Evolutionary conservation across 2,797 vertebrate genomes (phyloP), one percentile per base, ranked within the genome.

Genomic region (Chelonia mydas): DNA sequence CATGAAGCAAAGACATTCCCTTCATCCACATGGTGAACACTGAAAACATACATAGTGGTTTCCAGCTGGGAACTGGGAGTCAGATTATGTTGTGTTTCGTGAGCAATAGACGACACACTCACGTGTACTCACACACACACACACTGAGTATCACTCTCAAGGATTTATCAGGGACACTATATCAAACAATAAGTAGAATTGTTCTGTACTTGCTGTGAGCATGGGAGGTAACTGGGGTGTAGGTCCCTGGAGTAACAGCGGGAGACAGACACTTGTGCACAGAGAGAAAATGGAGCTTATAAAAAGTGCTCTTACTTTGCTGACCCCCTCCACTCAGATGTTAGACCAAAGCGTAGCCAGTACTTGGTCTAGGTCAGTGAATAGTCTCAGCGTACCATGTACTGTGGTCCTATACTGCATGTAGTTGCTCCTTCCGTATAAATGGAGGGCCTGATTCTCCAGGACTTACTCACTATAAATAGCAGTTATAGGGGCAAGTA

Each of bases 161-260:
- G 89, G 90, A 96, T 96, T 96, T 95, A 87, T 97, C 96, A 96
- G 95, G 95, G 93, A 92, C 93, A 93, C 93, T 95, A 57, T 93
- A 95, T 96, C 97, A 55, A 55, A 97, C 96, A 97, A 95, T 97
- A 94, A 93, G 83, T 95, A 95, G 96, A 90, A 97, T 96, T 96
- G 96, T 96, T 94, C 93, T 97, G 96, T 92, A 90, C 96, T 97
- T 96, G 87, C 95, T 95, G 96, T 96, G 96, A 97, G 96, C 97
- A 95, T 96, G 96, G 96, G 93, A 96, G 95, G 96, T 97, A 97
- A 97, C 96, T 96, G 96, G 94, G 94, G 94, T 97, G 96, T 94
- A 97, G 96, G 97, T 97, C 94, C 96, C 96, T 90, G 83, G 96
- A 89, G 95, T 97, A 94, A 96, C 94, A 97, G 88, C 95, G 86